These are phyloP conservation scores for Sylvilagus bachmani DNA, from an alignment of 2,113 vertebrate species.

Conservation along the genomic window DNA sequence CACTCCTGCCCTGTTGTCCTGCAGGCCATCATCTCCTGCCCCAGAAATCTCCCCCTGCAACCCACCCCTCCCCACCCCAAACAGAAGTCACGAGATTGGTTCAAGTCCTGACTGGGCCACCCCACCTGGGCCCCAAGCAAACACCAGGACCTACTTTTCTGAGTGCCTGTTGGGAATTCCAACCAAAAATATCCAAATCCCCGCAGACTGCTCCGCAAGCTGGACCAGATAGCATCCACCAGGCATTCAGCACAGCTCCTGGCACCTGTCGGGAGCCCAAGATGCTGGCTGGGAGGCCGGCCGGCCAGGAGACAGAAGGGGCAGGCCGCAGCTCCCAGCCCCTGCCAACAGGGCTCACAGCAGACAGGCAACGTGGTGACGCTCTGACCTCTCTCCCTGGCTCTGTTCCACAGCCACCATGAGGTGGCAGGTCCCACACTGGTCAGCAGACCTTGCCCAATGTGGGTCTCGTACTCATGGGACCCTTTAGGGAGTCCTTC, in stretches of 20 bases:
- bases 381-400: neutral
- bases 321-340: too few relatives aligned
- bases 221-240: neutral
- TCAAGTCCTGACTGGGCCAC: neutral
- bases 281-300: neutral
- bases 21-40: neutral
- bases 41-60: neutral
- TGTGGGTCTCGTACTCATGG: neutral
- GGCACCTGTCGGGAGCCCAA: neutral
- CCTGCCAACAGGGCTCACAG: too few relatives aligned
- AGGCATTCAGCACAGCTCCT: neutral
- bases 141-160: neutral
- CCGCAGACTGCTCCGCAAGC: neutral
- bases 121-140: neutral
- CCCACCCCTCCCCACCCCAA: neutral
- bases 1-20: neutral
- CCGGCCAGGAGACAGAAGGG: too few relatives aligned
- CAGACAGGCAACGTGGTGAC: neutral
- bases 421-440: neutral
- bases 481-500: neutral
- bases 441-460: neutral
- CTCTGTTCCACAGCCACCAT: neutral
- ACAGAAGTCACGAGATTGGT: neutral
- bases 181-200: conserved; percentile 27
- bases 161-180: neutral